phyloP scores from a whole-genome alignment of 2,797 vertebrate species.

The Aquila chrysaetos region DNA sequence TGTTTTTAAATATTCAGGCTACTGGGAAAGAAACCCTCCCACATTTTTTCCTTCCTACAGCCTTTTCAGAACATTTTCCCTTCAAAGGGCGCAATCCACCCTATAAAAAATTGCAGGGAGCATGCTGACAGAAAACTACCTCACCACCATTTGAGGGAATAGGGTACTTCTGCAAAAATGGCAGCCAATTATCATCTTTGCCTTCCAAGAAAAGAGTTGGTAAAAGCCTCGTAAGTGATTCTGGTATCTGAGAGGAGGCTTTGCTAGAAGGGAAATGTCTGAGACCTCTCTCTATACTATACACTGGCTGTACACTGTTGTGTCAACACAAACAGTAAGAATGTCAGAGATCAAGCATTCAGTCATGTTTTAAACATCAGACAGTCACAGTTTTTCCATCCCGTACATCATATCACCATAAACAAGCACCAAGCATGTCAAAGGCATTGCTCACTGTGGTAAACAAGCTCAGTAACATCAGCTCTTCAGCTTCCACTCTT shows the following conservation, averaged over 20 bases:
- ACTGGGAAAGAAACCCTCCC: background rate
- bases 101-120: background rate
- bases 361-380: slow-evolving; percentile 26
- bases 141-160: background rate
- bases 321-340: background rate
- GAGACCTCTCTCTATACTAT: background rate
- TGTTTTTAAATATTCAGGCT: background rate
- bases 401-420: background rate
- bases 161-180: background rate
- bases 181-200: background rate
- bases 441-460: background rate
- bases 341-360: background rate
- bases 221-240: background rate
- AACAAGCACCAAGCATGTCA: background rate
- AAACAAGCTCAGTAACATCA: background rate
- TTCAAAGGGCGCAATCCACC: background rate
- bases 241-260: background rate
- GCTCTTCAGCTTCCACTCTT: background rate
- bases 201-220: background rate
- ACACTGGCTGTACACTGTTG: background rate
- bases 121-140: background rate
- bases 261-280: background rate
- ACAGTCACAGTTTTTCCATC: background rate
- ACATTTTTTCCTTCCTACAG: background rate
- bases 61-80: background rate